Evolutionary conservation across 2,113 vertebrate genomes (phyloP), one percentile per base, ranked within the genome.

Genomic region (Galbula dea): DNA sequence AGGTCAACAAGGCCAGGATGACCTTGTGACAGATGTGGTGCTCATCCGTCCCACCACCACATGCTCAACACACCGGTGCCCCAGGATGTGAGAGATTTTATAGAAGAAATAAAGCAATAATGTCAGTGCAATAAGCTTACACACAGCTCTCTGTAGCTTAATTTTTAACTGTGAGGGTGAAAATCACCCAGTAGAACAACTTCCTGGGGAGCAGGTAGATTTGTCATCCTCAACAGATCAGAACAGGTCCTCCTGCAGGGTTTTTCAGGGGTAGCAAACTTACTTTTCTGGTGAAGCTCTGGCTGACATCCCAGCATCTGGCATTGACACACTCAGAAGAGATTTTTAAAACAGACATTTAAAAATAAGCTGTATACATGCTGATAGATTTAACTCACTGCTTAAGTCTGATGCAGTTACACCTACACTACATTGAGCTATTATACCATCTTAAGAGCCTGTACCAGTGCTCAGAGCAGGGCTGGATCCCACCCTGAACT

Each of bases 21-120:
- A 76, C 67, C 66, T 49, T 76, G 15, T 1, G 3, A 37, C 22
- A 86, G 37, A 59, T 15, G 12, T 7, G 48, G 43, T 6, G 2
- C 36, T 84, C 19, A 20, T 65, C 58, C 41, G 45, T 27, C 4
- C 10, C 27, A 51, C 10, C 3, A 3, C 21, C 52, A 37, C 48
- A 43, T 13, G 4, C 36, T 87, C n/a, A 46, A 7, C 3, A 22
- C n/a, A 86, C 30, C 29, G 49, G 15, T 26, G 7, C 8, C 12
- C 24, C 37, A 55, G 39, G 15, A 26, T 82, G 49, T 26, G 21
- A 65, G 22, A 78, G 12, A 61, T 68, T 90, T 95, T 90, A 82
- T 62, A 73, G 81, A 82, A 92, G n/a, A 95, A 92, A 86, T 88
- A 93, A 96, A 90, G 24, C 80, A 94, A 65, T 92, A 94, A 73